Evolutionary conservation across 1,140 invertebrate genomes (phyloP).

Genomic region (Drosophila pruinosa): DNA sequence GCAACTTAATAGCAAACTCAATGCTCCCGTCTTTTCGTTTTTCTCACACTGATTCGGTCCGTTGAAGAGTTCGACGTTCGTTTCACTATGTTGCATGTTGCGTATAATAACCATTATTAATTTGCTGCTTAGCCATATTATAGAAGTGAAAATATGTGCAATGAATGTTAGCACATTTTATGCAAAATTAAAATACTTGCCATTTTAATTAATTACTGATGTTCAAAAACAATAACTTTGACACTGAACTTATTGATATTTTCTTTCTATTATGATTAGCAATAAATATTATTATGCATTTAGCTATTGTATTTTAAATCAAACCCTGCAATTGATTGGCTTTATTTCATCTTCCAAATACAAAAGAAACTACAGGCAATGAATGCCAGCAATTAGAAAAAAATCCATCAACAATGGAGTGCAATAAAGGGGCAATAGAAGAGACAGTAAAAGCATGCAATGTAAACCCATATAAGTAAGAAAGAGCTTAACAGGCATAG

Average conservation of each 20-base stretch:
- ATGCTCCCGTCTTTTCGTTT: too few relatives aligned
- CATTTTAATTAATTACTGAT: too few relatives aligned
- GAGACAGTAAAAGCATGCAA: slow-evolving; percentile 23
- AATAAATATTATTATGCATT: too few relatives aligned
- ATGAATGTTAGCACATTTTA: too few relatives aligned
- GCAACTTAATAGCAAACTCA: too few relatives aligned
- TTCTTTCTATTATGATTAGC: too few relatives aligned
- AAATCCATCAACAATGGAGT: slow-evolving; percentile 28
- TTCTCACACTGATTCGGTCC: slow-evolving; percentile 9
- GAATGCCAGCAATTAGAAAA: slow-evolving; percentile 30
- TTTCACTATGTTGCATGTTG: slow-evolving; percentile 15
- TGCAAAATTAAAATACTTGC: too few relatives aligned
- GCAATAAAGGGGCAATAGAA: slow-evolving; percentile 26
- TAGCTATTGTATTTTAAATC: too few relatives aligned
- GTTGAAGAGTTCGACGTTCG: slow-evolving; percentile 12
- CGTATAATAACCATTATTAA: not conserved
- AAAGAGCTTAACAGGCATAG: slow-evolving; percentile 23
- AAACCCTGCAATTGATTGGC: too few relatives aligned
- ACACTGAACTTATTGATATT: too few relatives aligned
- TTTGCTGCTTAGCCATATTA: not conserved
- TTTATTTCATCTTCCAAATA: not conserved
- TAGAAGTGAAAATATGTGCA: not conserved
- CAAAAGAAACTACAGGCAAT: not conserved
- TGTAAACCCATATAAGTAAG: slow-evolving; percentile 57
- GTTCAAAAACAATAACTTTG: too few relatives aligned